These are phyloP conservation scores for Motacilla alba DNA, from an alignment of 2,113 vertebrate species.

Conservation along the genomic window DNA sequence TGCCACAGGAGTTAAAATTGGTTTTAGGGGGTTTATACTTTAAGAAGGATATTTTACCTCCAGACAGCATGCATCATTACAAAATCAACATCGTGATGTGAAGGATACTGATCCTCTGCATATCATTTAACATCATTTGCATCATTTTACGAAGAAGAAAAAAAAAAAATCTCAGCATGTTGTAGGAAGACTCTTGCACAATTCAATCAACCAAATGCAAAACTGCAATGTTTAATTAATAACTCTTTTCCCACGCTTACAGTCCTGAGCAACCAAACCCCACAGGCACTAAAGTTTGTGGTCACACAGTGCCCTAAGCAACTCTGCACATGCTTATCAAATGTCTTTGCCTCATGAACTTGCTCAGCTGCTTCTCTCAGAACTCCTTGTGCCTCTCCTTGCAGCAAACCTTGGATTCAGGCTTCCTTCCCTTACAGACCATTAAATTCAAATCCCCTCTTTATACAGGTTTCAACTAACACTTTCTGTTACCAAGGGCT, in stretches of 20 bases:
- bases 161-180: not conserved
- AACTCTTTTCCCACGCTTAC: not conserved
- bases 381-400: not conserved
- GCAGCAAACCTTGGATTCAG: not conserved
- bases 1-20: not conserved
- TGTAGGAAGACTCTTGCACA: not conserved
- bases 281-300: not conserved
- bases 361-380: not conserved
- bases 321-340: not conserved
- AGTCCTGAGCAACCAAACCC: not conserved
- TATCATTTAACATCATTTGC: not conserved
- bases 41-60: not conserved
- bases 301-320: not conserved
- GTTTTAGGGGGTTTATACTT: not conserved
- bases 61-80: not conserved
- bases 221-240: not conserved
- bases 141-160: not conserved
- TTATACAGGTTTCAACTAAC: not conserved
- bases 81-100: not conserved
- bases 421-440: not conserved
- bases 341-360: not conserved
- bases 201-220: constrained; percentile 13
- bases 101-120: not conserved
- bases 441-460: not conserved
- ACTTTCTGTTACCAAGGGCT: not conserved